These are phyloP conservation scores for Cephus pulcher DNA, from an alignment of 2,888 invertebrate species.

Conservation along the genomic window DNA sequence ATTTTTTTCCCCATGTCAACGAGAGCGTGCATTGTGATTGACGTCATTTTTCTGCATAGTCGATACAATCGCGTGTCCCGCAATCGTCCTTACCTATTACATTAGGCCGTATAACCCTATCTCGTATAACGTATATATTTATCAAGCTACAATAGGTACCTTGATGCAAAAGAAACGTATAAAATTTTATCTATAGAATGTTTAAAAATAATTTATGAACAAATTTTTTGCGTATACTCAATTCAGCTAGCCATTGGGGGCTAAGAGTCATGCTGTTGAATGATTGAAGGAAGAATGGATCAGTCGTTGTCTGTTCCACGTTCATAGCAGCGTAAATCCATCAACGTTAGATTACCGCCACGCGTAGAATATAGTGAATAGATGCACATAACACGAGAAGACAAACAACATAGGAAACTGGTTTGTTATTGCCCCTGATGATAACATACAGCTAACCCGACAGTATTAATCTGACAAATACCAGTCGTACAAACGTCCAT, in stretches of 20 bases:
- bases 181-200: background rate
- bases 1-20: background rate
- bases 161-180: background rate
- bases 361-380: background rate
- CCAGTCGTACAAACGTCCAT: background rate
- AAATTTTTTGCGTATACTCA: background rate
- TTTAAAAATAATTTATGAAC: background rate
- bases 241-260: background rate
- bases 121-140: background rate
- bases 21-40: background rate
- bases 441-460: background rate
- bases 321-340: background rate
- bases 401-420: background rate
- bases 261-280: background rate
- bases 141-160: background rate
- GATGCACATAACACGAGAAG: background rate
- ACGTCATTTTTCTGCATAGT: background rate
- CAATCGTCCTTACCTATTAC: background rate
- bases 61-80: background rate
- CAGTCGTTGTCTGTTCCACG: background rate
- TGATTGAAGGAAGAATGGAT: background rate
- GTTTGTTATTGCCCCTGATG: background rate
- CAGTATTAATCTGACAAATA: background rate
- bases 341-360: background rate
- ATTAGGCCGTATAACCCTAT: background rate